A percentile compares a stretch with the other conserved stretches of the same genome.
These are phyloP conservation scores for Hippolais icterina DNA, from an alignment of 2,113 vertebrate genomes.

Conservation along the genomic window DNA sequence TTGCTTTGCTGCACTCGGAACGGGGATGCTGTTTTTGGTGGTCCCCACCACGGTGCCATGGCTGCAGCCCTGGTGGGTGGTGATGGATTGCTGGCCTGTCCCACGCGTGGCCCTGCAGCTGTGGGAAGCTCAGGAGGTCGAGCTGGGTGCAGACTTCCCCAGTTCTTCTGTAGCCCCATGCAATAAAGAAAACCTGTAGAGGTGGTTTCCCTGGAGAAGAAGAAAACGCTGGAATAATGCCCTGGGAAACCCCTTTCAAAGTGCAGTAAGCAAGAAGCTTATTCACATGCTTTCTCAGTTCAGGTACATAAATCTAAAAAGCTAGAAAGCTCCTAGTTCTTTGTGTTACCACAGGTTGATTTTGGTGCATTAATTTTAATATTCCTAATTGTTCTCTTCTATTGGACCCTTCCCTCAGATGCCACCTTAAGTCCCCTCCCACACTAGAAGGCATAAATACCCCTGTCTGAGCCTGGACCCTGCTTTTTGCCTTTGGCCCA, in stretches of 20 bases:
- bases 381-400: background rate
- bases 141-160: background rate
- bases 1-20: conserved; percentile 53
- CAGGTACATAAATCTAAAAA: background rate
- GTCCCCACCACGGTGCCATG: background rate
- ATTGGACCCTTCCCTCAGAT: background rate
- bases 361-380: background rate
- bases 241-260: background rate
- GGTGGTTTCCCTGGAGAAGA: background rate
- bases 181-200: background rate
- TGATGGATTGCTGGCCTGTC: background rate
- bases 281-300: background rate
- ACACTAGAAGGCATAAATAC: background rate
- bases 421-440: background rate
- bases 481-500: background rate
- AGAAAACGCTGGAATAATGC: background rate
- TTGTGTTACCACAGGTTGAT: background rate
- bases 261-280: background rate
- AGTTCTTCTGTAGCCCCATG: background rate
- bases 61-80: background rate
- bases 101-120: background rate
- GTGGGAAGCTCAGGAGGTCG: background rate
- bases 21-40: conserved; percentile 41
- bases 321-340: background rate
- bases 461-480: background rate